These are phyloP conservation scores for Danio kyathit DNA, from an alignment of 2,797 vertebrate species.

Conservation along the genomic window DNA sequence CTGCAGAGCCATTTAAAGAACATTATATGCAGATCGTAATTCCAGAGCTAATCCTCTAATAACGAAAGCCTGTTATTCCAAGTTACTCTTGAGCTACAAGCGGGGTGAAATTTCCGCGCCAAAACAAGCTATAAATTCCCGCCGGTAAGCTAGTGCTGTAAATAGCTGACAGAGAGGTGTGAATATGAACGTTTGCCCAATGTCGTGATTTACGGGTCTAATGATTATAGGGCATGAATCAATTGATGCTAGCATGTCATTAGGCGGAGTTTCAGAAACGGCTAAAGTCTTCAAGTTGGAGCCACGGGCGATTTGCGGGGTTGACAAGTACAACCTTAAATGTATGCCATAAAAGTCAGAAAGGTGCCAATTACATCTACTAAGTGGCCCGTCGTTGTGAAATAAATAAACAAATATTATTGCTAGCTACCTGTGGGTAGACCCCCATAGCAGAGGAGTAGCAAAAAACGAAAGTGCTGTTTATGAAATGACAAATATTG, in stretches of 20 bases:
- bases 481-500: not conserved
- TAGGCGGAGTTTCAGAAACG: conserved; percentile 78
- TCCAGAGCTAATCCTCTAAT: conserved; percentile 56
- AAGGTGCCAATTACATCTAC: conserved; percentile 85
- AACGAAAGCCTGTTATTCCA: conserved; percentile 69
- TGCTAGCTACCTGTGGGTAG: conserved; percentile 31
- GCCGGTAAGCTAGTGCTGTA: conserved; percentile 56
- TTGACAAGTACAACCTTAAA: conserved; percentile 86
- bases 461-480: not conserved
- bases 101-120: conserved; percentile 46
- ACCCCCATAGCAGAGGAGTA: not conserved
- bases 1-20: conserved; percentile 28
- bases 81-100: conserved; percentile 61
- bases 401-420: conserved; percentile 75
- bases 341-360: conserved; percentile 86
- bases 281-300: conserved; percentile 68
- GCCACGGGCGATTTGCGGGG: conserved; percentile 80
- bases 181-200: conserved; percentile 77
- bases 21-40: conserved; percentile 46
- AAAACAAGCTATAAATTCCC: conserved; percentile 53
- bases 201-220: conserved; percentile 81
- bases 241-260: conserved; percentile 80
- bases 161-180: conserved; percentile 69
- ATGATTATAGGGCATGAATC: conserved; percentile 84
- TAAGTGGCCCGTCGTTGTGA: conserved; percentile 81